Conservation (phyloP, 2,797 vertebrate genomes). For the Anguilla marmorata region DNA sequence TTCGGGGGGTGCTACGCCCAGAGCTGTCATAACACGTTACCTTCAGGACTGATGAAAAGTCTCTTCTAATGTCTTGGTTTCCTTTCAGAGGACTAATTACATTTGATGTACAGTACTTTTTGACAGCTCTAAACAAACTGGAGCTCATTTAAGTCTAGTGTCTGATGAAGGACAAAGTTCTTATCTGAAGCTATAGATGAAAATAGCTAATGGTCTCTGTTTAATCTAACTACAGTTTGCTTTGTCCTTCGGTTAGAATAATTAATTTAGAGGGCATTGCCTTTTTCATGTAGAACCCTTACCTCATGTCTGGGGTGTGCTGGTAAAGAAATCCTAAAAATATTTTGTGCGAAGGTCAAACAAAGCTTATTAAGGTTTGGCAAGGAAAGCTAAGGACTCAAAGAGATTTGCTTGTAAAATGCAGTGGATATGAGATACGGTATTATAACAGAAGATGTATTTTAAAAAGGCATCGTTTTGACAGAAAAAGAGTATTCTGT, state of each 20-base stretch:
- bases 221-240: background rate
- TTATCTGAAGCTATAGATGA: background rate
- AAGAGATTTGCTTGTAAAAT: background rate
- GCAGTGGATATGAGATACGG: background rate
- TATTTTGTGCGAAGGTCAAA: background rate
- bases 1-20: background rate
- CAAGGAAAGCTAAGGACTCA: background rate
- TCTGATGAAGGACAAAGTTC: constrained; percentile 1
- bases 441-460: background rate
- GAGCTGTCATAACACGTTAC: constrained; percentile 9
- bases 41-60: constrained; percentile 17
- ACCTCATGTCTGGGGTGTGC: background rate
- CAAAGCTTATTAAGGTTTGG: background rate
- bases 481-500: background rate
- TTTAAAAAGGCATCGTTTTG: background rate
- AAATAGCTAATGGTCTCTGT: background rate
- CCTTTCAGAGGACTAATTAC: constrained; percentile 24
- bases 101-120: constrained; percentile 21
- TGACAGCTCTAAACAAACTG: background rate
- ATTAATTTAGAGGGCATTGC: background rate
- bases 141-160: constrained; percentile 2
- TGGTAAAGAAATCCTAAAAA: background rate
- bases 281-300: background rate
- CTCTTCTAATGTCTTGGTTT: constrained; percentile 28
- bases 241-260: background rate